phyloP scores from a whole-genome alignment of 2,888 invertebrate species.

The Agriopis marginaria region DNA sequence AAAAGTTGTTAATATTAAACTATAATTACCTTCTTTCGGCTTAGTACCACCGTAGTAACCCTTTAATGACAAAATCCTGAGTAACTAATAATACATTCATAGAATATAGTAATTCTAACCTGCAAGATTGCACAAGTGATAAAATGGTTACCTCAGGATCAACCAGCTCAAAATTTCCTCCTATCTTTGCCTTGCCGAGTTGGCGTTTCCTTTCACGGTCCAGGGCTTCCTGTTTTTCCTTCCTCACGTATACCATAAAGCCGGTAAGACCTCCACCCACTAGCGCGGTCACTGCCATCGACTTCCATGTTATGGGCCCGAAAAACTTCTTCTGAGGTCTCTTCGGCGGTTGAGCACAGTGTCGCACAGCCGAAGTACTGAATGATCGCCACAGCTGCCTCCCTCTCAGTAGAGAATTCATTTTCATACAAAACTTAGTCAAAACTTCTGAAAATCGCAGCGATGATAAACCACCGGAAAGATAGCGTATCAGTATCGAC shows the following conservation, averaged over 20 bases:
- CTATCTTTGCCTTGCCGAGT: slow-evolving; percentile 96
- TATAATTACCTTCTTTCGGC: no score
- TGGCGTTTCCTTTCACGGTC: slow-evolving; percentile 92
- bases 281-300: slow-evolving; percentile 88
- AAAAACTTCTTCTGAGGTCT: slow-evolving; percentile 62
- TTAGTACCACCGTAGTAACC: no score
- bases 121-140: slow-evolving; percentile 19
- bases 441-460: slow-evolving; percentile 10
- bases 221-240: slow-evolving; percentile 91
- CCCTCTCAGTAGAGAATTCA: slow-evolving; percentile 69
- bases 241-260: slow-evolving; percentile 92
- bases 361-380: slow-evolving; percentile 66
- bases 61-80: no score
- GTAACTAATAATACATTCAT: neutral
- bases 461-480: slow-evolving; percentile 7
- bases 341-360: slow-evolving; percentile 71
- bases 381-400: slow-evolving; percentile 62
- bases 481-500: slow-evolving; percentile 42
- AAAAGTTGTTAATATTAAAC: no score
- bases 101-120: slow-evolving; percentile 6
- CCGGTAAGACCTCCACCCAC: slow-evolving; percentile 89
- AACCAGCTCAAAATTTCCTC: slow-evolving; percentile 96
- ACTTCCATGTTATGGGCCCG: slow-evolving; percentile 94
- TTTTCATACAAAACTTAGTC: slow-evolving; percentile 48
- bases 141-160: slow-evolving; percentile 85